Evolutionary conservation across 2,797 vertebrate genomes (phyloP).

Genomic region (Lophura swinhoii): DNA sequence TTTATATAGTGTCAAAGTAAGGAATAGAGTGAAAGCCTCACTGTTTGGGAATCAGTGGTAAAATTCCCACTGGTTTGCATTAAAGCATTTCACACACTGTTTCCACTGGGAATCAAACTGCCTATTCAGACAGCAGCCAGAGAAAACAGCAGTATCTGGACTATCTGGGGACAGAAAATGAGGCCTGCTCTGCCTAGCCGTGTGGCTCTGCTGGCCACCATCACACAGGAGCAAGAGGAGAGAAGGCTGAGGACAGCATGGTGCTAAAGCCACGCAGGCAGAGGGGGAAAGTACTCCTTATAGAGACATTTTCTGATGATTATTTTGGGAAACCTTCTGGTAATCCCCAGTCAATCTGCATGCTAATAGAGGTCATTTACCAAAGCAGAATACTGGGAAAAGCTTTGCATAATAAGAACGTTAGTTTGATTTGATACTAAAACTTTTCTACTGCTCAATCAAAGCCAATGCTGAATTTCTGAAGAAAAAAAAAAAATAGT

Average conservation of each 20-base stretch:
- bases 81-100: neutral
- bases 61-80: neutral
- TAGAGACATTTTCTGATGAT: constrained; percentile 74
- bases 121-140: neutral
- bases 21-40: neutral
- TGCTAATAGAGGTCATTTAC: constrained; percentile 77
- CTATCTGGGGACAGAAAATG: constrained; percentile 15
- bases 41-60: neutral
- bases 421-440: constrained; percentile 70
- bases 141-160: neutral
- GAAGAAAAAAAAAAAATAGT: neutral
- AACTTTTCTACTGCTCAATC: constrained; percentile 62
- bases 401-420: constrained; percentile 74
- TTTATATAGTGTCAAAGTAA: neutral
- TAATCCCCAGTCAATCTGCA: constrained; percentile 78
- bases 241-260: neutral
- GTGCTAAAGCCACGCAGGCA: neutral
- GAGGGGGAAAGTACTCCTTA: constrained; percentile 50
- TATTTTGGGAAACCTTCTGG: constrained; percentile 74
- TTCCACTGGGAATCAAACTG: neutral
- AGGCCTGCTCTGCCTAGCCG: neutral
- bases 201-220: neutral
- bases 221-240: constrained; percentile 5
- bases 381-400: constrained; percentile 51
- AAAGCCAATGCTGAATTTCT: constrained; percentile 61